Evolutionary conservation across 2,797 vertebrate species (phyloP).

Genomic region (Pangasius mekongensis): DNA sequence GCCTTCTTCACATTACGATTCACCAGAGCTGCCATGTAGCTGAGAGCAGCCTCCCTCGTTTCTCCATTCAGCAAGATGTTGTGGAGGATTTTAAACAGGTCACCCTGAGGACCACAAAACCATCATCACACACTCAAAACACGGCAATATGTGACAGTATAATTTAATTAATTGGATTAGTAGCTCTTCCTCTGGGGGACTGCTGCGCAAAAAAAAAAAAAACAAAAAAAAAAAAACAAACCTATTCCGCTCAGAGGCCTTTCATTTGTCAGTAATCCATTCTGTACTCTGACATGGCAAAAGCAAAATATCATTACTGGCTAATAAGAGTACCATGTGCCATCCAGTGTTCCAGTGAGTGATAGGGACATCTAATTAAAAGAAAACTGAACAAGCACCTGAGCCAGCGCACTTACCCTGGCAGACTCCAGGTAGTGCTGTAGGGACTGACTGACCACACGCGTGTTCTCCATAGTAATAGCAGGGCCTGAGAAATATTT

Average conservation of each 20-base stretch:
- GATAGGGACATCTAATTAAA: neutral
- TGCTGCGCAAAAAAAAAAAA: neutral
- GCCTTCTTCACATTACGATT: constrained; percentile 98
- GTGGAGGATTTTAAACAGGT: constrained; percentile 95
- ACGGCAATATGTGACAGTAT: neutral
- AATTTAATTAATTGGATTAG: constrained; percentile 28
- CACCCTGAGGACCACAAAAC: constrained; percentile 79
- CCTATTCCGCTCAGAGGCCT: neutral
- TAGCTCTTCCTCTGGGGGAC: neutral
- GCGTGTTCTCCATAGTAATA: constrained; percentile 96
- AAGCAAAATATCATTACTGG: neutral
- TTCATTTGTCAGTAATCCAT: neutral
- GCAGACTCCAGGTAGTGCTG: constrained; percentile 97
- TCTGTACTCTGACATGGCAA: neutral
- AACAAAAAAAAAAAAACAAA: neutral
- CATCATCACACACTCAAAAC: constrained; percentile 21
- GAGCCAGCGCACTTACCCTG: constrained; percentile 74
- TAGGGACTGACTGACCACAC: constrained; percentile 94
- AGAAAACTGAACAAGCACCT: neutral
- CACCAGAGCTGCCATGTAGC: constrained; percentile 95
- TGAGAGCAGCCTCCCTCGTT: constrained; percentile 91
- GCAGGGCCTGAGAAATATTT: constrained; percentile 99
- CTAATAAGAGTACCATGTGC: neutral
- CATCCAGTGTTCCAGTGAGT: constrained; percentile 7
- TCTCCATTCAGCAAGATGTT: constrained; percentile 94